phyloP scores from a whole-genome alignment of 1,140 invertebrate species.

The Schlechtendalia chinensis region DNA sequence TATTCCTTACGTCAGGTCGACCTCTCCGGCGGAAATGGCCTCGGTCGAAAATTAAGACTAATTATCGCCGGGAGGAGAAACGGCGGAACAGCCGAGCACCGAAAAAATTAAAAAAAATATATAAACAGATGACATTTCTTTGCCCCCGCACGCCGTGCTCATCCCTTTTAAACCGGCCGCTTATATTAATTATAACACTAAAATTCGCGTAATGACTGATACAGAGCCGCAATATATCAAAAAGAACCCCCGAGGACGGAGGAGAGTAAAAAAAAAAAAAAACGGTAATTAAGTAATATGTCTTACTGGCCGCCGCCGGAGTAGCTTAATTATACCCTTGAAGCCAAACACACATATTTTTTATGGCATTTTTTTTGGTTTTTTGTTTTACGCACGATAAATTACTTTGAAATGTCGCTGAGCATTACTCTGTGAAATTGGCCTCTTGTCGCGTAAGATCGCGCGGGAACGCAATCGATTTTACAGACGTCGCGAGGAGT shows the following conservation, averaged over 20 bases:
- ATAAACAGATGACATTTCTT: slow-evolving; percentile 39
- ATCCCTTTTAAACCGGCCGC: slow-evolving; percentile 45
- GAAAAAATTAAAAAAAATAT: slow-evolving; percentile 12
- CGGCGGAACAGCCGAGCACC: too few species aligned
- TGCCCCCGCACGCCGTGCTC: neutral
- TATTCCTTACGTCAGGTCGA: slow-evolving; percentile 35
- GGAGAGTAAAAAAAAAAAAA: neutral
- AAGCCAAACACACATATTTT: slow-evolving; percentile 40
- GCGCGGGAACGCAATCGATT: neutral
- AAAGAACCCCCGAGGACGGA: slow-evolving; percentile 45
- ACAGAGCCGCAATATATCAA: slow-evolving; percentile 50
- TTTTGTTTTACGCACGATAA: slow-evolving; percentile 21
- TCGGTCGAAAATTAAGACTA: slow-evolving; percentile 45
- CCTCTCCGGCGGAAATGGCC: slow-evolving; percentile 24
- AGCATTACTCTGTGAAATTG: slow-evolving; percentile 26
- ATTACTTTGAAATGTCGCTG: slow-evolving; percentile 43
- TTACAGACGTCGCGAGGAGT: neutral
- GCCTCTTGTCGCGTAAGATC: slow-evolving; percentile 18
- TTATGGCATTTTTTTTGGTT: too few species aligned
- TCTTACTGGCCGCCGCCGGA: slow-evolving; percentile 44
- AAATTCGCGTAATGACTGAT: slow-evolving; percentile 50
- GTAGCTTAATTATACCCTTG: slow-evolving; percentile 47
- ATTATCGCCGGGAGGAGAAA: slow-evolving; percentile 47
- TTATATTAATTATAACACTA: slow-evolving; percentile 50
- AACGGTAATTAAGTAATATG: slow-evolving; percentile 50